Percentiles rank a stretch among this genome's conserved stretches.
phyloP scores from a whole-genome alignment of 2,113 vertebrate species.

The Ictidomys tridecemlineatus region DNA sequence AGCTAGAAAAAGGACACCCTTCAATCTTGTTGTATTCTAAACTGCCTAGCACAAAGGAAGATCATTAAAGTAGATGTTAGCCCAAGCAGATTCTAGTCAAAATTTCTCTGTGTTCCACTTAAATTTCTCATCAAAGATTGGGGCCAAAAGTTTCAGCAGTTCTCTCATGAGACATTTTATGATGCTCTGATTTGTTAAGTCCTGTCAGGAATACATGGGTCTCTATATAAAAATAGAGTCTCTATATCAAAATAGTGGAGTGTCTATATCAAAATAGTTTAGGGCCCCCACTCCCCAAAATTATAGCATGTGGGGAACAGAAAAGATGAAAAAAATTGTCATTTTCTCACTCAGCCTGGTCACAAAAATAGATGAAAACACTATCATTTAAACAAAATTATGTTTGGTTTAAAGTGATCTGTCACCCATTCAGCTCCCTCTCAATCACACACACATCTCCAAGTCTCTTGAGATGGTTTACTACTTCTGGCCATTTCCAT shows the following conservation, averaged over 20 bases:
- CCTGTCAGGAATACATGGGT: background rate
- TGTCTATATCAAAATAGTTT: background rate
- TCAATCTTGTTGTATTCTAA: background rate
- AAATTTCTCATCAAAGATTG: background rate
- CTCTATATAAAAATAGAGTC: background rate
- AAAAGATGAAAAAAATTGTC: background rate
- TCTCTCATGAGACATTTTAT: background rate
- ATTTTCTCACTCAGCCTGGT: constrained; percentile 6
- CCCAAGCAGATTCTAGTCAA: background rate
- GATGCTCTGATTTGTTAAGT: background rate
- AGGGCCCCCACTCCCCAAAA: too few species aligned
- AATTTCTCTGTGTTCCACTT: background rate
- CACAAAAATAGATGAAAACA: background rate
- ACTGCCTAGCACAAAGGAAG: background rate
- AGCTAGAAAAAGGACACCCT: background rate
- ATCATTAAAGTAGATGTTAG: background rate
- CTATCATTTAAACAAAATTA: constrained; percentile 19
- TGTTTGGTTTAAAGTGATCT: background rate
- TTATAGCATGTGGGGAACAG: background rate
- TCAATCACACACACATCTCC: background rate
- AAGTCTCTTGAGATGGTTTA: background rate
- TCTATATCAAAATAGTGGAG: background rate
- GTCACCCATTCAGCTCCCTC: background rate
- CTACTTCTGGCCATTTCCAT: background rate
- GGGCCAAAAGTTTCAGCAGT: background rate